Base-by-base conservation (phyloP, 1,140 invertebrate species). In the Brachionus sp. region DNA sequence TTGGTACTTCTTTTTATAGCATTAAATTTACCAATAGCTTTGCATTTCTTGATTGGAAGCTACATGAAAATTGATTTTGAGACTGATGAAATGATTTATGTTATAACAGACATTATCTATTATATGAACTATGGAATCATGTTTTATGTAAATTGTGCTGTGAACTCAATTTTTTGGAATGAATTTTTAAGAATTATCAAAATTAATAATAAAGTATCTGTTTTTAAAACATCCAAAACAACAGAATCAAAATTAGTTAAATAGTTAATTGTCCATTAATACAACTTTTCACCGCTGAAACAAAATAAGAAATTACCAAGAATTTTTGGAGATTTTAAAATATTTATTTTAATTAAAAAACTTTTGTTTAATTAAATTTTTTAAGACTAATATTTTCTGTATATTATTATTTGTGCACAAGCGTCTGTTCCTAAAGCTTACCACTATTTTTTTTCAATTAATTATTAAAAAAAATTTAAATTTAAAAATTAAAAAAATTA, bases 71-170 rank as follows among this genome's bases (percentile, higher is more conserved):
- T 66, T 0, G 62, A 66, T 66, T 12, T 5, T 5, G 62, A 66
- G 10, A 66, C 16, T 29, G 25, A 66, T 33, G 3, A 66, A 33
- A 33, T 19, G 12, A 33, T 66, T 66, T 66, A 66, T 66, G 62
- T 66, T 9, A 66, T 66, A 6, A 66, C 62, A 0, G 62, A 66
- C n/a, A 66, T 66, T 29, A 35, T 66, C 10, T 66, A 33, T 66
- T 35, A 66, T 29, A 35, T 66, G 62, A 66, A 66, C 29, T 66
- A 66, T 66, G 62, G 62, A 33, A 35, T 66, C 12, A 66, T 66
- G 62, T 66, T 66, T 66, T 66, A 66, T 66, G 23, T 66, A 0
- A 66, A 66, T 66, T 66, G 62, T 66, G 23, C n/a, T 16, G 62
- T 66, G 3, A 66, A 66, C 29, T 25, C 62, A 29, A 29, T 66